Evolutionary conservation across 2,113 vertebrate genomes (phyloP).

Genomic region (Cinclus mexicanus): DNA sequence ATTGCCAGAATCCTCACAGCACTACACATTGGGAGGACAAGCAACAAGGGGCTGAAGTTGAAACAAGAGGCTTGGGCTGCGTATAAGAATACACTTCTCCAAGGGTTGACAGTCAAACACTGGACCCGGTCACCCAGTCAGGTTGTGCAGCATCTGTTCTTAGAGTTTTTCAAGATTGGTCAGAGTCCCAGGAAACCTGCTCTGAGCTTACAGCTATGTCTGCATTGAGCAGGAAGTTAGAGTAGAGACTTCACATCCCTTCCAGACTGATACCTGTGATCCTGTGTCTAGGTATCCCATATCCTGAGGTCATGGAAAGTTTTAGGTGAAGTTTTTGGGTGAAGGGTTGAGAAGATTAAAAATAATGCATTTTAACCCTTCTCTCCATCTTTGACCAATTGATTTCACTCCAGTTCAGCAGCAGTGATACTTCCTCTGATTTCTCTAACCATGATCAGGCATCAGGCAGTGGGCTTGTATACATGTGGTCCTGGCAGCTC

Average conservation of each 20-base stretch:
- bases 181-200: neutral
- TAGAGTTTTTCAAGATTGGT: neutral
- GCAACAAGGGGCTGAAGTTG: neutral
- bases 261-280: neutral
- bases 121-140: neutral
- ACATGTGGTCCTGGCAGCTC: neutral
- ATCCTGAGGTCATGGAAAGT: neutral
- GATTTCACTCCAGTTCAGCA: neutral
- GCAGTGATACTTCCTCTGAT: neutral
- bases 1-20: neutral
- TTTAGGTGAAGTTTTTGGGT: neutral
- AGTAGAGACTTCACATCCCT: neutral
- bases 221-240: neutral
- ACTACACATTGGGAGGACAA: neutral
- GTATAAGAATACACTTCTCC: neutral
- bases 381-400: neutral
- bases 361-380: neutral
- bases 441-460: neutral
- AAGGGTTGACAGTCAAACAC: neutral
- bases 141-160: neutral
- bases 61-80: neutral
- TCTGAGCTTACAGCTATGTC: neutral
- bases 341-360: neutral
- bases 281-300: neutral
- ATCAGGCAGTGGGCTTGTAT: neutral